Conservation (phyloP, 2,888 invertebrate genomes). For the Augiades crinisus region DNA sequence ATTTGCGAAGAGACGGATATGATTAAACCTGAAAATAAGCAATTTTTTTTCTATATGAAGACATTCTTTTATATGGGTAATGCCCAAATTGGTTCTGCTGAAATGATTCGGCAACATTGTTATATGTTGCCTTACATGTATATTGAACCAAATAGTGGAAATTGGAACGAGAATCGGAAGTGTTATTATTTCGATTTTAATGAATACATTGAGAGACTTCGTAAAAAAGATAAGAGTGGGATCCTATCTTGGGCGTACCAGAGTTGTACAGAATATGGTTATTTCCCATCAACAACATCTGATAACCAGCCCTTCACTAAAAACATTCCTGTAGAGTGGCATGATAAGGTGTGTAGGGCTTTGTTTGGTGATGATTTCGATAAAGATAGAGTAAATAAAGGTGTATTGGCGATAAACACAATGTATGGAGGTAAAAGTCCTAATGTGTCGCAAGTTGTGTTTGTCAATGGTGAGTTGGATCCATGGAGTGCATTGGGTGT, state of each 20-base stretch:
- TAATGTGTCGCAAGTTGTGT: constrained; percentile 78
- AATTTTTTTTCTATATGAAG: constrained; percentile 59
- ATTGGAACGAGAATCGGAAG: constrained; percentile 40
- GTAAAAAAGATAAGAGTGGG: constrained; percentile 43
- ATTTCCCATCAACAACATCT: constrained; percentile 84
- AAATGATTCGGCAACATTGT: constrained; percentile 50
- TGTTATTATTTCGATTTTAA: constrained; percentile 59
- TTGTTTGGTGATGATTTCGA: constrained; percentile 64
- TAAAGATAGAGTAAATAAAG: constrained; percentile 51
- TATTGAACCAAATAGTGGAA: too few relatives aligned
- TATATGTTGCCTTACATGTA: too few relatives aligned
- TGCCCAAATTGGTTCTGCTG: constrained; percentile 56
- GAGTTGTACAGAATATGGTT: constrained; percentile 90
- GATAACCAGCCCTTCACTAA: constrained; percentile 80
- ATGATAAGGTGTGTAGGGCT: constrained; percentile 57
- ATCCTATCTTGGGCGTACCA: constrained; percentile 84
- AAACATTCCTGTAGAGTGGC: constrained; percentile 64
- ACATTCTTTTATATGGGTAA: constrained; percentile 46
- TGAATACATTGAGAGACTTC: constrained; percentile 42
- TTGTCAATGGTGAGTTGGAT: constrained; percentile 81
- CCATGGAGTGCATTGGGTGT: constrained; percentile 81
- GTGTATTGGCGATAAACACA: constrained; percentile 64
- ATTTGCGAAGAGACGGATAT: constrained; percentile 59
- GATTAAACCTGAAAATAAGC: constrained; percentile 50
- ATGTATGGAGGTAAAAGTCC: constrained; percentile 72